Evolutionary conservation across 2,888 invertebrate species (phyloP).

Genomic region (Dorcus hopei): DNA sequence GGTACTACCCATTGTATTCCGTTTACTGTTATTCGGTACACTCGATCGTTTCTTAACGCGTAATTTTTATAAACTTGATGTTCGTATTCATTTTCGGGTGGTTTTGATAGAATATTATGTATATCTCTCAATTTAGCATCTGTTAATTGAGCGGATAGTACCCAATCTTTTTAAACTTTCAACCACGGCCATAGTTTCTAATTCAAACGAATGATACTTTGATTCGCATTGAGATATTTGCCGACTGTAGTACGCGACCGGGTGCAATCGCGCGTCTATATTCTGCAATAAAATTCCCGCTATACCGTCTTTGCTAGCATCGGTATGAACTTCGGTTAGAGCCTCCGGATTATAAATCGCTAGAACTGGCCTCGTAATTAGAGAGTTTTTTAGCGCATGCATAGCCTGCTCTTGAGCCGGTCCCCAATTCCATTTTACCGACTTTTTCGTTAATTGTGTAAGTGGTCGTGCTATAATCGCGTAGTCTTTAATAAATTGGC

Average conservation of each 20-base stretch:
- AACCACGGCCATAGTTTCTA: neutral
- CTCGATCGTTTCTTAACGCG: neutral
- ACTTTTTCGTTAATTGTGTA: neutral
- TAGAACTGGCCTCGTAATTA: neutral
- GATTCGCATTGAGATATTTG: neutral
- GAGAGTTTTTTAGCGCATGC: neutral
- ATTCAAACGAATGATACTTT: neutral
- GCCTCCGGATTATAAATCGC: neutral
- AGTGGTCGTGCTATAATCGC: neutral
- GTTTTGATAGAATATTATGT: neutral
- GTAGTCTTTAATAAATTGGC: neutral
- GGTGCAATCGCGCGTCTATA: neutral
- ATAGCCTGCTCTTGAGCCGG: neutral
- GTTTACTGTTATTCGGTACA: neutral
- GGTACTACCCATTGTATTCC: conserved; percentile 1
- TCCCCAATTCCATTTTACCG: neutral
- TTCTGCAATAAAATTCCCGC: neutral
- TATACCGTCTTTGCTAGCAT: neutral
- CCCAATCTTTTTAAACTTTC: neutral
- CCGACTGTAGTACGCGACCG: neutral
- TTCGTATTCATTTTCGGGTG: neutral
- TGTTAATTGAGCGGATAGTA: too few relatives aligned
- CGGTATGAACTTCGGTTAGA: conserved; percentile 1
- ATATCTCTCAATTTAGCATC: neutral
- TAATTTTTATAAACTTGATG: neutral